Conservation (phyloP, 2,797 vertebrate species). For the Odontamblyopus rebecca region DNA sequence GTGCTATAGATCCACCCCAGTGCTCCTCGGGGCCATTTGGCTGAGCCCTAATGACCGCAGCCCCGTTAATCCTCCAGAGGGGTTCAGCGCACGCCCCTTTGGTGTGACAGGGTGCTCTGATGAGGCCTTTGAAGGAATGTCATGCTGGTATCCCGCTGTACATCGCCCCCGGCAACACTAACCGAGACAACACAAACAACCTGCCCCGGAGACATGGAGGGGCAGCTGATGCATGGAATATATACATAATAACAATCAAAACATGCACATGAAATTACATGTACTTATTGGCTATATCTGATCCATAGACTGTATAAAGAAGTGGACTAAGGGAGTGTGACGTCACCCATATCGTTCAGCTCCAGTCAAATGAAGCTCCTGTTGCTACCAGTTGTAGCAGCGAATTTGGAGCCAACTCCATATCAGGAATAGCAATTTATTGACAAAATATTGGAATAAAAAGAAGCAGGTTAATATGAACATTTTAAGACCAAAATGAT, state of each 20-base stretch:
- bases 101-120: constrained; percentile 43
- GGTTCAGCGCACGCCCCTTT: constrained; percentile 44
- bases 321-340: too few species aligned
- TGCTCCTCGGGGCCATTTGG: constrained; percentile 61
- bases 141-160: constrained; percentile 55
- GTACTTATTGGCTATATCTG: neutral
- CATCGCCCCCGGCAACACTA: constrained; percentile 52
- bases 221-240: constrained; percentile 1
- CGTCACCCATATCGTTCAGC: too few species aligned
- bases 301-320: neutral
- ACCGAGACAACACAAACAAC: constrained; percentile 17
- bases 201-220: constrained; percentile 38
- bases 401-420: too few species aligned
- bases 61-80: constrained; percentile 56
- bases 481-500: too few species aligned
- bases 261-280: neutral
- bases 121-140: constrained; percentile 75
- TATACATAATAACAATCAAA: constrained; percentile 1
- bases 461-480: too few species aligned
- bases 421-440: too few species aligned
- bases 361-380: too few species aligned
- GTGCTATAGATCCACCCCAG: constrained; percentile 60
- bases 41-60: constrained; percentile 69
- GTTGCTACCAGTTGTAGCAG: too few species aligned
- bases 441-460: too few species aligned